Evolutionary conservation across 1,140 invertebrate genomes (phyloP).

Genomic region (Trinorchestia longiramus): DNA sequence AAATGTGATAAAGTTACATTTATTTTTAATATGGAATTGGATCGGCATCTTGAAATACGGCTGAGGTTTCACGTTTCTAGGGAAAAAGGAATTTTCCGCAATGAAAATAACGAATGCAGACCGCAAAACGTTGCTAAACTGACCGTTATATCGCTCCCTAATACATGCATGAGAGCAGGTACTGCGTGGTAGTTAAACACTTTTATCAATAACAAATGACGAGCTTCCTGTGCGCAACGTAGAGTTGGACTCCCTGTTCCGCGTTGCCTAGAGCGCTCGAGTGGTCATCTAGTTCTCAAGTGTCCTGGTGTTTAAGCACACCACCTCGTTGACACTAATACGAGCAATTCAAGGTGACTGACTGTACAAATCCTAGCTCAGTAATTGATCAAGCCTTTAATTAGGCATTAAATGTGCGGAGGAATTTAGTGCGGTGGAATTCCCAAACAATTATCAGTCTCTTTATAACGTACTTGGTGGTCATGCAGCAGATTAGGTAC

Average conservation of each 20-base stretch:
- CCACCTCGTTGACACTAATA: not conserved
- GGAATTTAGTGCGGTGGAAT: not conserved
- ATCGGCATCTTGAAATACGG: too few relatives aligned
- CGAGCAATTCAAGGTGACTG: not conserved
- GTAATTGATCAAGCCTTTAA: not conserved
- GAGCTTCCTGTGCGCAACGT: not conserved
- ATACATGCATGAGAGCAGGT: not conserved
- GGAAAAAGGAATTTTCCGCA: not conserved
- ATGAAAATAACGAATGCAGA: not conserved
- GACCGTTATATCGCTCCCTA: not conserved
- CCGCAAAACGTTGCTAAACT: not conserved
- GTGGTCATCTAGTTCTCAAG: not conserved
- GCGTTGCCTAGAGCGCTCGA: not conserved
- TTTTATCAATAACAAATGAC: not conserved
- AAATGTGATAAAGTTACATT: too few relatives aligned
- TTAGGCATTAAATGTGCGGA: not conserved
- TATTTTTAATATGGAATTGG: too few relatives aligned
- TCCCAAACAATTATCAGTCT: not conserved
- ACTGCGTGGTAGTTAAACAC: not conserved
- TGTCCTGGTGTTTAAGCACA: not conserved
- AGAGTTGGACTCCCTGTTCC: not conserved
- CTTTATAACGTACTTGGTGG: not conserved
- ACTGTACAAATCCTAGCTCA: not conserved
- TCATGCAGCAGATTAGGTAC: not conserved
- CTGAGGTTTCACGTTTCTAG: not conserved